phyloP scores from a whole-genome alignment of 2,888 invertebrate genomes.

The Dascillus cervinus region DNA sequence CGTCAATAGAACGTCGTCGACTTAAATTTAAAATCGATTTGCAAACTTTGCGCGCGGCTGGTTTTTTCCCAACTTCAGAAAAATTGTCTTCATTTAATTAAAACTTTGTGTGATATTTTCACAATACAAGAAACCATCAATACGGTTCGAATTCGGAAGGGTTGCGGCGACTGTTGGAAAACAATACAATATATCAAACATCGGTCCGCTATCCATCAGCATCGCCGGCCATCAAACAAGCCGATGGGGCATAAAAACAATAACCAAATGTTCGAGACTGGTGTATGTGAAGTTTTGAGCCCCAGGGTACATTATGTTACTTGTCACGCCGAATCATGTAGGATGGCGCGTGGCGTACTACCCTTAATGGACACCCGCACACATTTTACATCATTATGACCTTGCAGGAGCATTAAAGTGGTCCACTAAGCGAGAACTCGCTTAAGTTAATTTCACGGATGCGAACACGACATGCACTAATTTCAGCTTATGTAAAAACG shows the following conservation, averaged over 20 bases:
- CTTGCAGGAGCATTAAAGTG: slow-evolving; percentile 7
- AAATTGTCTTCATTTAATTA: slow-evolving; percentile 8
- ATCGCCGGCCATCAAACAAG: slow-evolving; percentile 22
- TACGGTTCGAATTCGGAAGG: slow-evolving; percentile 13
- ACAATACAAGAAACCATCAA: slow-evolving; percentile 14
- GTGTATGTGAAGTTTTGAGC: slow-evolving; percentile 9
- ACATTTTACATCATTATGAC: slow-evolving; percentile 17
- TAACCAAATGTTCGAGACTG: slow-evolving; percentile 13
- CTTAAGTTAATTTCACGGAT: slow-evolving; percentile 2
- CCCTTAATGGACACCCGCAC: slow-evolving; percentile 19
- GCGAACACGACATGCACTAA: no score
- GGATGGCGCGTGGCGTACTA: slow-evolving; percentile 11
- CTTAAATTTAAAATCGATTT: slow-evolving; percentile 7
- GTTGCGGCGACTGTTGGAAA: slow-evolving; percentile 11
- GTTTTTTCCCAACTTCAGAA: slow-evolving; percentile 7
- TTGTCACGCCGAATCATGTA: slow-evolving; percentile 23
- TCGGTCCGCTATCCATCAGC: slow-evolving; percentile 17
- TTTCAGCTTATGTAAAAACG: no score
- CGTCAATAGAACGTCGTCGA: slow-evolving; percentile 14
- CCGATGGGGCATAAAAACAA: slow-evolving; percentile 25
- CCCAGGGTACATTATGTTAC: slow-evolving; percentile 24
- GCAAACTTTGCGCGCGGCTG: slow-evolving; percentile 7
- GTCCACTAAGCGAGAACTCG: neutral
- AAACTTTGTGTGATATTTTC: slow-evolving; percentile 5
- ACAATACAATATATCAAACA: slow-evolving; percentile 21